Conservation (phyloP, 2,797 vertebrate species). For the Odontamblyopus rebecca region DNA sequence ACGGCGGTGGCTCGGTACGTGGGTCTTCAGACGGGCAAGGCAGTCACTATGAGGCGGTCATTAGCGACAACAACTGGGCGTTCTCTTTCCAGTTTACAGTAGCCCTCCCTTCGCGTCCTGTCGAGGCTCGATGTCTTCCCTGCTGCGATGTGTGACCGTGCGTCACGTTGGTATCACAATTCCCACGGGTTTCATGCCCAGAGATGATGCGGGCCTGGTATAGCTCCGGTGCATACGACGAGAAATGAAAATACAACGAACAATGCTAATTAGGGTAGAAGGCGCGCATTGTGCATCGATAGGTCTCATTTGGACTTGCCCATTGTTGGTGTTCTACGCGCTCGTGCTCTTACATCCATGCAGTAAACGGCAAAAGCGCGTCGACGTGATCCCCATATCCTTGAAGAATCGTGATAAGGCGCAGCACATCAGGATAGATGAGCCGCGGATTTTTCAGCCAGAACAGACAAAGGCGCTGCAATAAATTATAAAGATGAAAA, state of each 20-base stretch:
- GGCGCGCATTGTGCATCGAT: slow-evolving; percentile 36
- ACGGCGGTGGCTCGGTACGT: slow-evolving; percentile 24
- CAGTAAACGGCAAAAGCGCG: slow-evolving; percentile 42
- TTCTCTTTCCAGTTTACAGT: slow-evolving; percentile 49
- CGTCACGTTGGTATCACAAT: slow-evolving; percentile 74
- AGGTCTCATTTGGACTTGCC: slow-evolving; percentile 24
- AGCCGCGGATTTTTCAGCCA: neutral
- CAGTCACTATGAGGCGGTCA: slow-evolving; percentile 45
- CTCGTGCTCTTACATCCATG: slow-evolving; percentile 50
- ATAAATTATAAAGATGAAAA: slow-evolving; percentile 12
- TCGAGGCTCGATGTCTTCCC: slow-evolving; percentile 66
- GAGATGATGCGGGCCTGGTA: slow-evolving; percentile 50
- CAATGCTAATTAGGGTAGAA: slow-evolving; percentile 36
- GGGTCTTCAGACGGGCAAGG: slow-evolving; percentile 17
- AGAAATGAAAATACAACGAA: slow-evolving; percentile 23
- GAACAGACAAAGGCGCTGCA: neutral
- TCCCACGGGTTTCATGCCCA: slow-evolving; percentile 72
- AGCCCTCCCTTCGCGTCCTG: slow-evolving; percentile 62
- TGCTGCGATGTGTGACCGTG: slow-evolving; percentile 64
- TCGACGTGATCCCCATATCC: slow-evolving; percentile 65
- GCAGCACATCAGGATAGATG: slow-evolving; percentile 56
- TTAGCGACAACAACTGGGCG: slow-evolving; percentile 66
- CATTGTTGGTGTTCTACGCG: slow-evolving; percentile 27
- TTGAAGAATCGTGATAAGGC: slow-evolving; percentile 62
- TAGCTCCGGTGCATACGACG: slow-evolving; percentile 33